These are phyloP conservation scores for Oxygymnocypris stewartii DNA, from an alignment of 2,113 vertebrate species.

Conservation along the genomic window DNA sequence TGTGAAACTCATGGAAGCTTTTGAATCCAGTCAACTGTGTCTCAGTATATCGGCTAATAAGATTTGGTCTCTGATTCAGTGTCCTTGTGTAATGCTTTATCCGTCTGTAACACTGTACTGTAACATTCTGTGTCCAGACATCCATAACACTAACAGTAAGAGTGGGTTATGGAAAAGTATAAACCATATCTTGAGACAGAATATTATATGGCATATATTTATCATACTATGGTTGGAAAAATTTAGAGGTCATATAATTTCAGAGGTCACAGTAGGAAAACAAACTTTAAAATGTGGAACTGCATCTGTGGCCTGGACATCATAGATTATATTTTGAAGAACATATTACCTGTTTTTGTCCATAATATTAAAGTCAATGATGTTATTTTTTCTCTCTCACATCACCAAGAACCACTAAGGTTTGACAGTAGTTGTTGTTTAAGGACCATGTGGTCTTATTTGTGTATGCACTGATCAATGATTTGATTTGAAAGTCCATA, in stretches of 20 bases:
- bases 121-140: background rate
- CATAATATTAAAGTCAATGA: background rate
- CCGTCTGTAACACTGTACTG: no score
- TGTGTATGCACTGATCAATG: background rate
- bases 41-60: background rate
- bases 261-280: background rate
- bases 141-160: background rate
- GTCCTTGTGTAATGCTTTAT: background rate
- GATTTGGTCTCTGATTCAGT: background rate
- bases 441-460: background rate
- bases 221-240: background rate
- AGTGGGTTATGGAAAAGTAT: background rate
- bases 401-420: background rate
- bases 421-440: background rate
- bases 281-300: background rate
- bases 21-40: background rate
- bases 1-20: background rate
- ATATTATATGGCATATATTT: background rate
- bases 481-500: background rate
- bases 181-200: background rate
- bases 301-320: background rate
- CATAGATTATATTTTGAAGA: background rate
- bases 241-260: background rate
- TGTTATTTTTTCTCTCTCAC: background rate
- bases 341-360: background rate